Evolutionary conservation across 2,888 invertebrate species (phyloP).

Genomic region (Macropis europaea): DNA sequence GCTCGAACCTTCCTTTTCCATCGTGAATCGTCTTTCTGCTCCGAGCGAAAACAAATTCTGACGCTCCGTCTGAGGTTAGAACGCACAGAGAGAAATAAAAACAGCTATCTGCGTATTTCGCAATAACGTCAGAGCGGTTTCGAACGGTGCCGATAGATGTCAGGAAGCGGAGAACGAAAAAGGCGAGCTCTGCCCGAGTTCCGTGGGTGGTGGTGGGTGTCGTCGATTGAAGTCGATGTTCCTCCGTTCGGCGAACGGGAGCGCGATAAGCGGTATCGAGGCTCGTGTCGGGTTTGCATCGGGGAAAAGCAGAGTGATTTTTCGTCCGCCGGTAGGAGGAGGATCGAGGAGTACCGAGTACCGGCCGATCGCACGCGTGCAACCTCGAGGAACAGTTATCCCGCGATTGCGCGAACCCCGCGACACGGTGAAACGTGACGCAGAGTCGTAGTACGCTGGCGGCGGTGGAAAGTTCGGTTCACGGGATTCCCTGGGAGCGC

Average conservation of each 20-base stretch:
- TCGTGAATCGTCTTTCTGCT: background rate
- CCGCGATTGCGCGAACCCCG: constrained; percentile 34
- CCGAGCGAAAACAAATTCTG: background rate
- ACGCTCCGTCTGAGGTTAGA: background rate
- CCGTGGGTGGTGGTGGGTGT: constrained; percentile 38
- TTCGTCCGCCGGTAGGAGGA: constrained; percentile 39
- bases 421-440: constrained; percentile 38
- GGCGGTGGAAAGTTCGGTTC: constrained; percentile 35
- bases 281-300: background rate
- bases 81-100: no score
- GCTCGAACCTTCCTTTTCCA: constrained; percentile 58
- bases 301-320: constrained; percentile 16
- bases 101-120: no score
- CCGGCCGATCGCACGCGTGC: constrained; percentile 26
- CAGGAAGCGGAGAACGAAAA: constrained; percentile 18
- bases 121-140: background rate
- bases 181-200: constrained; percentile 38
- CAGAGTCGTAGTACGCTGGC: constrained; percentile 28
- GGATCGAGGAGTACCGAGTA: constrained; percentile 1
- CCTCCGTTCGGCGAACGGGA: constrained; percentile 1
- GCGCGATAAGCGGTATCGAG: constrained; percentile 17
- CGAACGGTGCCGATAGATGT: constrained; percentile 18
- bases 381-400: constrained; percentile 14
- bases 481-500: constrained; percentile 36
- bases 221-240: constrained; percentile 45